phyloP scores from a whole-genome alignment of 2,888 invertebrate species.

The Drosophila phalerata region DNA sequence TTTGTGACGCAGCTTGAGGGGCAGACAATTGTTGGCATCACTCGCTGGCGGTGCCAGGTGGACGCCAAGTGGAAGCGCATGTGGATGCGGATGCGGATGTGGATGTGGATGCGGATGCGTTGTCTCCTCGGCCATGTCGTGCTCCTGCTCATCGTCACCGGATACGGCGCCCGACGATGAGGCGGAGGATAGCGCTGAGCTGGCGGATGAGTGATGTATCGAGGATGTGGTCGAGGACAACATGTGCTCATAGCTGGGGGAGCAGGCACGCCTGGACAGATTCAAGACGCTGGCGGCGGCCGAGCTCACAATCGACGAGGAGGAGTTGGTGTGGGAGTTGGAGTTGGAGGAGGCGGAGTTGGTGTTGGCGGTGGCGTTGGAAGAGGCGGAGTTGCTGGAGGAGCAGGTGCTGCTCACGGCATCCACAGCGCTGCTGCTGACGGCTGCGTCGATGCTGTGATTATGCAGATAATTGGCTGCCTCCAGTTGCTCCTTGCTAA shows the following conservation, averaged over 20 bases:
- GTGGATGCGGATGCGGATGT: background rate
- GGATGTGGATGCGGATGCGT: constrained; percentile 33
- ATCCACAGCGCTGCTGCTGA: constrained; percentile 83
- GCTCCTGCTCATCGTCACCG: constrained; percentile 86
- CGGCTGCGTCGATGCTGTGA: constrained; percentile 66
- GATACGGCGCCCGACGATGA: constrained; percentile 86
- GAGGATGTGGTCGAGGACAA: constrained; percentile 89
- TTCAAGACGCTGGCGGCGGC: constrained; percentile 88
- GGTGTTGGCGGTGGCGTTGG: too few relatives aligned
- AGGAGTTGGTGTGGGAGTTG: too few relatives aligned
- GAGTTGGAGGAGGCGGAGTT: background rate
- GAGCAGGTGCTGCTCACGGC: constrained; percentile 64
- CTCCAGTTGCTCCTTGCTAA: constrained; percentile 69
- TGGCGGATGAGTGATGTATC: constrained; percentile 82
- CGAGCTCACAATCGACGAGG: constrained; percentile 53
- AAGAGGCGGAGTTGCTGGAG: background rate
- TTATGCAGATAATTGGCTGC: constrained; percentile 57
- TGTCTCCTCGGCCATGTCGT: constrained; percentile 84
- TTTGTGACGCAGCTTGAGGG: constrained; percentile 96
- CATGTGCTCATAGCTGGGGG: constrained; percentile 90
- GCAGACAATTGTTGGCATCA: constrained; percentile 92
- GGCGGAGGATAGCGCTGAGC: constrained; percentile 87
- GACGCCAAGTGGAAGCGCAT: constrained; percentile 17
- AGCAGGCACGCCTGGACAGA: constrained; percentile 89
- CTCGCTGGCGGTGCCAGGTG: constrained; percentile 56